Base-by-base conservation (phyloP, 2,888 invertebrate genomes). In the Tubiluchus corallicola region DNA sequence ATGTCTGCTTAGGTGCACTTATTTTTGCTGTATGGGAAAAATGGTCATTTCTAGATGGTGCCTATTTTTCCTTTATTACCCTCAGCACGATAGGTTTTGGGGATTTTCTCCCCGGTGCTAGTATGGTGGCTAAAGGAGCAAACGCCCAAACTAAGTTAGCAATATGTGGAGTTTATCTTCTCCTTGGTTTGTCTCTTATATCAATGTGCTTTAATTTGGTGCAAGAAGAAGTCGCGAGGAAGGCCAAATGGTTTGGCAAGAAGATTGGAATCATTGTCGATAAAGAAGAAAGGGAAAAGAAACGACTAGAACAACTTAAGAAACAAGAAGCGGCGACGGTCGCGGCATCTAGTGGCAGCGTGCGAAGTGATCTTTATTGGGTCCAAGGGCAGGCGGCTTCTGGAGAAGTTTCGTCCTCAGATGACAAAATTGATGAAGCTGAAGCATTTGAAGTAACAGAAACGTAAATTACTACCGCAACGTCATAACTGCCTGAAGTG, bases 141-240 rank as follows among this genome's bases (percentile, higher is more conserved):
- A 66, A 68, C 41, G 67, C 68, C 1, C 65, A 68, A 51, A 65
- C 74, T 51, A 76, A 77, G 52, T 74, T 92, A 49, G 87, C 87
- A 0, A 71, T 88, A 44, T 88, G 87, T 57, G 87, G 87, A 0
- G 68, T 92, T 45, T 94, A 94, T 67, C 70, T 94, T 50, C 71
- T 94, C 38, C 88, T 92, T 62, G 92, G 92, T 4, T 92, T 92
- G 58, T 84, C 90, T 0, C 67, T 92, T 40, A 68, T 92, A 51
- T 90, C 90, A 20, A 94, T 92, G 92, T 85, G 85, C 56, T 92
- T 92, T 67, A 92, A 92, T 70, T 68, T 92, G 59, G 88, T 92
- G 39, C 90, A 88, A 63, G 87, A 87, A 60, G 84, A 88, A 64
- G 85, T 88, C 5, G 82, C 85, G 50, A 80, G 78, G 47, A 82